A percentile compares a stretch with the other conserved stretches of the same genome.
phyloP scores from a whole-genome alignment of 2,797 vertebrate genomes.

The Spea hammondii region DNA sequence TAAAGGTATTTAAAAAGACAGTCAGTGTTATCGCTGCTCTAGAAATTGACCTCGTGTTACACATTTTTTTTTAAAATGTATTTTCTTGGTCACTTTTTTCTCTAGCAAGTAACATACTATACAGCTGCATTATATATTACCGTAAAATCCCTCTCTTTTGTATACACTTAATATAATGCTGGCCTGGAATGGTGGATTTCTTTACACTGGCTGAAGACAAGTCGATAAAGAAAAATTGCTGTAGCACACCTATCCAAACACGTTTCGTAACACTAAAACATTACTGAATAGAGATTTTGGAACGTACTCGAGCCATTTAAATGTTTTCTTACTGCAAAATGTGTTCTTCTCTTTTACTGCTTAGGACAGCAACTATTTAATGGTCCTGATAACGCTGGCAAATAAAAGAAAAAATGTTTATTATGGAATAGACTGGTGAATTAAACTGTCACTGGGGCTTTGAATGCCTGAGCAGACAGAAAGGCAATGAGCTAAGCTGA shows the following conservation, averaged over 20 bases:
- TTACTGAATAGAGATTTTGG: not conserved
- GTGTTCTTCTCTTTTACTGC: not conserved
- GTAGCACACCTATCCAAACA: not conserved
- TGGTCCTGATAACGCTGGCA: not conserved
- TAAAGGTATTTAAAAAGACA: slow-evolving; percentile 43
- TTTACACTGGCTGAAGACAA: too few relatives aligned
- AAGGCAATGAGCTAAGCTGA: not conserved
- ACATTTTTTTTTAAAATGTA: not conserved
- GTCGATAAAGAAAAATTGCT: not conserved
- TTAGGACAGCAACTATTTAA: not conserved
- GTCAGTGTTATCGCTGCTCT: slow-evolving; percentile 32
- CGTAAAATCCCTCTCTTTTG: too few relatives aligned
- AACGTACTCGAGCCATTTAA: not conserved
- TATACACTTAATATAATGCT: too few relatives aligned
- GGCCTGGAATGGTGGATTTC: too few relatives aligned
- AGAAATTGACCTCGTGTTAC: slow-evolving; percentile 41
- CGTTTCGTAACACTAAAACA: not conserved
- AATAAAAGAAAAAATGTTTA: not conserved
- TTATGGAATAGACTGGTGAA: not conserved
- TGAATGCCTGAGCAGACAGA: too few relatives aligned
- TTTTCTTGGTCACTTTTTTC: not conserved
- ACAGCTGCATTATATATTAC: too few relatives aligned
- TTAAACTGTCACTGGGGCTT: slow-evolving; percentile 1
- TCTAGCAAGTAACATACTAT: not conserved
- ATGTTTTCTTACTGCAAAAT: not conserved